Conservation (phyloP, 2,113 vertebrate species). For the Python bivittatus region DNA sequence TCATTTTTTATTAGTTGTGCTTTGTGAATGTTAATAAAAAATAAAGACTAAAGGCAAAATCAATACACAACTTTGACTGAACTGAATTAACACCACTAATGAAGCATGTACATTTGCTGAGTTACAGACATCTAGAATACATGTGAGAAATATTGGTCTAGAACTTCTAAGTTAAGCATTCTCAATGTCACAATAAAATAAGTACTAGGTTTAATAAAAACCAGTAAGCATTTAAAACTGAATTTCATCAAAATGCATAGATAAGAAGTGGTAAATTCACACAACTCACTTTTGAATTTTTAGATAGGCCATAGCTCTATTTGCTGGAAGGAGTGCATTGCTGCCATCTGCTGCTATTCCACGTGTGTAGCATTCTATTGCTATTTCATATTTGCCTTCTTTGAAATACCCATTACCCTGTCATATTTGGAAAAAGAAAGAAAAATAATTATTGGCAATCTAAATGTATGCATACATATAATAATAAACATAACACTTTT, state of each 20-base stretch:
- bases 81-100: neutral
- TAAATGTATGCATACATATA: neutral
- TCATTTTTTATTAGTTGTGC: neutral
- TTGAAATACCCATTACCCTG: conserved; percentile 97
- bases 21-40: neutral
- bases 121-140: neutral
- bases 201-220: neutral
- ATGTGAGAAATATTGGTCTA: neutral
- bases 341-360: conserved; percentile 88
- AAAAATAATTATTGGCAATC: neutral
- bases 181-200: neutral
- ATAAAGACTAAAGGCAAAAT: neutral
- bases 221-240: neutral
- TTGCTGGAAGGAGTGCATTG: conserved; percentile 92
- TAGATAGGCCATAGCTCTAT: conserved; percentile 95
- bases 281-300: conserved; percentile 85
- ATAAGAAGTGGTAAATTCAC: conserved; percentile 1
- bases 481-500: neutral
- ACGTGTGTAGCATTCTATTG: conserved; percentile 88
- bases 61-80: neutral
- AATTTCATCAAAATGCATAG: conserved; percentile 11
- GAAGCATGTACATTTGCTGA: neutral
- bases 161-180: neutral
- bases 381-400: conserved; percentile 90
- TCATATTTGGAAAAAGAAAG: neutral